Conservation (phyloP, 2,797 vertebrate genomes). For the Diplodus sargus region DNA sequence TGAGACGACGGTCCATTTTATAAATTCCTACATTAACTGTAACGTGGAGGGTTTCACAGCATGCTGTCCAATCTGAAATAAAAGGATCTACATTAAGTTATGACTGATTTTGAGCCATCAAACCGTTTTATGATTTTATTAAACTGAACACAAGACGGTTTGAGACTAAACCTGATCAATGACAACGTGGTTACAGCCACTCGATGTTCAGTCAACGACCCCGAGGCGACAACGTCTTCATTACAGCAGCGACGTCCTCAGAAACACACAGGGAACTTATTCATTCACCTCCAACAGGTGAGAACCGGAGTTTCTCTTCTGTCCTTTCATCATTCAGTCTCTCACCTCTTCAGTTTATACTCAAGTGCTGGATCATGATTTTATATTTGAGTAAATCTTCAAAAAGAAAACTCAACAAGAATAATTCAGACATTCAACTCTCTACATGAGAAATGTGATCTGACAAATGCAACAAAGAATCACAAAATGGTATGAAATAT, state of each 20-base stretch:
- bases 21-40: neutral
- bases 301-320: neutral
- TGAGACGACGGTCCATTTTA: too few relatives aligned
- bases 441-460: too few relatives aligned
- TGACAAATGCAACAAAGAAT: neutral
- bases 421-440: neutral
- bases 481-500: neutral
- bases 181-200: conserved; percentile 42
- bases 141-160: neutral
- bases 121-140: conserved; percentile 17
- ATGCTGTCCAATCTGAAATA: conserved; percentile 1
- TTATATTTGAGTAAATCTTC: neutral
- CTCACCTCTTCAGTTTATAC: neutral
- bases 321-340: neutral
- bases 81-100: neutral
- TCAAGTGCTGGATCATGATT: neutral
- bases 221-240: conserved; percentile 36
- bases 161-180: conserved; percentile 48
- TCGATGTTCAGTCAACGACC: conserved; percentile 52
- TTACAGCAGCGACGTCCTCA: conserved; percentile 26
- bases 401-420: neutral
- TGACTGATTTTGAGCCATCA: neutral
- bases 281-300: conserved; percentile 5
- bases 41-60: neutral
- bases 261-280: conserved; percentile 15